Evolutionary conservation across 2,888 invertebrate species (phyloP), one percentile per base, ranked within the genome.

Genomic region (Eupithecia vulgata): DNA sequence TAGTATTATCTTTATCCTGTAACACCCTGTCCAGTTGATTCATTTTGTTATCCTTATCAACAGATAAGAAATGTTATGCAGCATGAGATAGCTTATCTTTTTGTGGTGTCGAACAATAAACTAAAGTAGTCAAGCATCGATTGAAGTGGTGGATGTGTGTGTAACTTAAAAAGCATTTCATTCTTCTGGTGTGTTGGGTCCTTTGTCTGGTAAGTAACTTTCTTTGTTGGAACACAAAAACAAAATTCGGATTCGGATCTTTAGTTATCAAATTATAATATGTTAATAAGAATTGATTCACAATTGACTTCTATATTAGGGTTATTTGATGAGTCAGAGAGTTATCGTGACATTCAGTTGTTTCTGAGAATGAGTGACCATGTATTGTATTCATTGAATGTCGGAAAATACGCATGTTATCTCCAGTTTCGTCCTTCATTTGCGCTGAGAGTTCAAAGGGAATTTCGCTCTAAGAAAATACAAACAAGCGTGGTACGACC

Each of bases 61-160:
- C 7, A 21, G 79, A 79, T 79, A 78, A 77, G 70, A 75, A 77
- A 77, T 77, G 76, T 75, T 76, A 66, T 73, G 75, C 77, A 77
- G 78, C 72, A 69, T 66, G 67, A n/a, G 80, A 77, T 80, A 80
- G n/a, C 52, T 15, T 80, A 78, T 78, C 78, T 69, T 42, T 65
- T 76, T 59, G 70, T 37, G 42, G 71, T 68, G 70, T 73, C 72
- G 69, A 73, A 77, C 71, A 72, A 68, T 62, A 72, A 66, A 45
- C 66, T 30, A 52, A 67, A 71, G 40, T 48, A 76, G 76, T 78
- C 59, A 64, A 30, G 61, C 52, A 62, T 68, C 42, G 42, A 65
- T 57, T 66, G 40, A 40, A n/a, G 62, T 52, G 71, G 66, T 66
- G 65, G 65, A 72, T 61, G 61, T 73, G 57, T 72, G 52, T 71